Conservation (phyloP, 2,113 vertebrate species). For the Phrynosoma platyrhinos region DNA sequence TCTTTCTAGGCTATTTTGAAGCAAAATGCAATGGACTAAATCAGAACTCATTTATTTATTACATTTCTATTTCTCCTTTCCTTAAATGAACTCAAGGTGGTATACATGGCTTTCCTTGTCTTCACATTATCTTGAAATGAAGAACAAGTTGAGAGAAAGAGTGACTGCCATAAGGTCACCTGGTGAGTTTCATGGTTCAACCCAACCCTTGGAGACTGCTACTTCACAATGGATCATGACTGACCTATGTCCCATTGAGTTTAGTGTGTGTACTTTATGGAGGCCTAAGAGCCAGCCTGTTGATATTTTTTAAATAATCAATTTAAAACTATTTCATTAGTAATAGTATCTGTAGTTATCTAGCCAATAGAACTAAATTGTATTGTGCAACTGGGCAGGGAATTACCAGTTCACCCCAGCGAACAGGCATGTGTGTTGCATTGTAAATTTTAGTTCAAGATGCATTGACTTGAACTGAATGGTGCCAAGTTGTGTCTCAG, state of each 20-base stretch:
- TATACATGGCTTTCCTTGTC: background rate
- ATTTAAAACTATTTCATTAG: background rate
- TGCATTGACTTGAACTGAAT: background rate
- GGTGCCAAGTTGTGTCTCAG: background rate
- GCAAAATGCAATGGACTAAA: background rate
- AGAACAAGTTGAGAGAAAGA: background rate
- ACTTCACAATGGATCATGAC: background rate
- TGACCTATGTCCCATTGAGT: background rate
- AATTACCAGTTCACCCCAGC: background rate
- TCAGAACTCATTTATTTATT: background rate
- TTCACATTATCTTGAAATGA: background rate
- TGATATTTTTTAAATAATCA: background rate
- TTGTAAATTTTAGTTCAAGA: background rate
- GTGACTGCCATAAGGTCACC: background rate
- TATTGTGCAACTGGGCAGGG: background rate
- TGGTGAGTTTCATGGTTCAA: background rate
- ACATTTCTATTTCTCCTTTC: background rate
- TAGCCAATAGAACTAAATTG: background rate
- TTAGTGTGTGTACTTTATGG: background rate
- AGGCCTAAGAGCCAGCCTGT: background rate
- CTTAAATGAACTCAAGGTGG: background rate
- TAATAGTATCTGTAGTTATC: background rate
- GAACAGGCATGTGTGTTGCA: background rate
- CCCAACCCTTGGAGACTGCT: background rate
- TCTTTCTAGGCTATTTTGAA: background rate